Evolutionary conservation across 2,888 invertebrate genomes (phyloP).

Genomic region (Eudasyphora cyanicolor): DNA sequence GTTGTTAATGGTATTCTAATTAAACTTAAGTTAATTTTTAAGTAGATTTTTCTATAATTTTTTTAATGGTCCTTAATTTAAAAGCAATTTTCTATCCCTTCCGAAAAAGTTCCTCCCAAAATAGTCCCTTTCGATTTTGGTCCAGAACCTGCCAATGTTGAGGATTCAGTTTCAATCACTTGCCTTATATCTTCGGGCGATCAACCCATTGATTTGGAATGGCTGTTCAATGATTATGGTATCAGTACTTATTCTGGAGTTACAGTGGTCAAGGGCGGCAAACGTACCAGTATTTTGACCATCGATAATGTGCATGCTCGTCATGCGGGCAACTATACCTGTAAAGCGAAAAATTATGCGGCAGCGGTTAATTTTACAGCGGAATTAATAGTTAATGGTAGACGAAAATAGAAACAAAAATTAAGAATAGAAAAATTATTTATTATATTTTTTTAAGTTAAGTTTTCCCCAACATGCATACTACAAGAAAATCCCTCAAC

Average conservation of each 20-base stretch:
- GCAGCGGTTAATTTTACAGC: constrained; percentile 86
- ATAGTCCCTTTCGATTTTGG: constrained; percentile 88
- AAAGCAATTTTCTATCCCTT: no score
- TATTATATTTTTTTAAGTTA: neutral
- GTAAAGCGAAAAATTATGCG: constrained; percentile 83
- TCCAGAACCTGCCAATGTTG: constrained; percentile 81
- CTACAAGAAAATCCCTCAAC: no score
- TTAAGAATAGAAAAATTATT: neutral
- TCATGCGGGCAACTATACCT: constrained; percentile 88
- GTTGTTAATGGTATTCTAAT: constrained; percentile 83
- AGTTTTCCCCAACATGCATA: neutral
- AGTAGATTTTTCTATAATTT: constrained; percentile 3
- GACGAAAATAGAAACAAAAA: constrained; percentile 15
- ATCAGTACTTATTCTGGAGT: constrained; percentile 80
- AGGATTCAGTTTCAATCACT: constrained; percentile 85
- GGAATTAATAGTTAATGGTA: constrained; percentile 86
- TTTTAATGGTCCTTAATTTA: neutral
- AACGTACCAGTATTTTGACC: constrained; percentile 83
- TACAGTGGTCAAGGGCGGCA: constrained; percentile 80
- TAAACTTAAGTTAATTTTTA: constrained; percentile 46
- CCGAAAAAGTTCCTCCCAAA: constrained; percentile 87
- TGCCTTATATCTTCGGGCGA: constrained; percentile 89
- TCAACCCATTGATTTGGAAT: constrained; percentile 86
- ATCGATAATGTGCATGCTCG: constrained; percentile 84
- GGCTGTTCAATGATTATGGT: constrained; percentile 83